Conservation (phyloP, 2,888 invertebrate genomes). For the Amaurobius ferox region DNA sequence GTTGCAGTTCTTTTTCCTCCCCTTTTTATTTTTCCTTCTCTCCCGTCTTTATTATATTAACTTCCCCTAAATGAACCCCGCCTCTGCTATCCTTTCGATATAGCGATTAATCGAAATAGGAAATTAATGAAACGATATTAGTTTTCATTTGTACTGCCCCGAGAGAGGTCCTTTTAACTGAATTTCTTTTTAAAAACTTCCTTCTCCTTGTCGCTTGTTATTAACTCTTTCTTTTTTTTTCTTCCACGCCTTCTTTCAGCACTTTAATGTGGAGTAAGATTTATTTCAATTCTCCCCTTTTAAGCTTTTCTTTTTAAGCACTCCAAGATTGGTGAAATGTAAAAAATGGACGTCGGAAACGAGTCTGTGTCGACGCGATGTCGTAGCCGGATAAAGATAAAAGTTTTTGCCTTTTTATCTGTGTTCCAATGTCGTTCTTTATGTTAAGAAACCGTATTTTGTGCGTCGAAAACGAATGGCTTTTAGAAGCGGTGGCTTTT, state of each 20-base stretch:
- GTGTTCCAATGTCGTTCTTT: conserved; percentile 24
- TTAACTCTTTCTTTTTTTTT: conserved; percentile 30
- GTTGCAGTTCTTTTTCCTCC: background rate
- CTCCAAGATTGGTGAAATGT: background rate
- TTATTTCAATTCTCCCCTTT: background rate
- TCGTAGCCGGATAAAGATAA: conserved; percentile 23
- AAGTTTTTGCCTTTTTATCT: conserved; percentile 24
- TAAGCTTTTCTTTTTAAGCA: conserved; percentile 4
- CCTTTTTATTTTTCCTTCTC: background rate
- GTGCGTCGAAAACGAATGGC: background rate
- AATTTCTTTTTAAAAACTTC: conserved; percentile 38
- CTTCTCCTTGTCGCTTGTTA: conserved; percentile 29
- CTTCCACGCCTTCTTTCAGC: conserved; percentile 9
- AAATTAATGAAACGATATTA: conserved; percentile 67
- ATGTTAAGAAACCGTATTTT: background rate
- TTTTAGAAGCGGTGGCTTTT: background rate
- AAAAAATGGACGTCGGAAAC: conserved; percentile 8
- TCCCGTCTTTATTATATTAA: conserved; percentile 33
- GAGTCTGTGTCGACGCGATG: background rate
- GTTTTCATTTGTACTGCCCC: conserved; percentile 39
- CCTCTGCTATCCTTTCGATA: conserved; percentile 14
- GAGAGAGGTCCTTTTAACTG: conserved; percentile 9
- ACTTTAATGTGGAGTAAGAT: conserved; percentile 31
- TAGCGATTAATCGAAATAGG: conserved; percentile 35
- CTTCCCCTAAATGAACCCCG: conserved; percentile 13